Evolutionary conservation across 2,797 vertebrate species (phyloP), one percentile per base, ranked within the genome.

Genomic region (Arnoldichthys spilopterus): DNA sequence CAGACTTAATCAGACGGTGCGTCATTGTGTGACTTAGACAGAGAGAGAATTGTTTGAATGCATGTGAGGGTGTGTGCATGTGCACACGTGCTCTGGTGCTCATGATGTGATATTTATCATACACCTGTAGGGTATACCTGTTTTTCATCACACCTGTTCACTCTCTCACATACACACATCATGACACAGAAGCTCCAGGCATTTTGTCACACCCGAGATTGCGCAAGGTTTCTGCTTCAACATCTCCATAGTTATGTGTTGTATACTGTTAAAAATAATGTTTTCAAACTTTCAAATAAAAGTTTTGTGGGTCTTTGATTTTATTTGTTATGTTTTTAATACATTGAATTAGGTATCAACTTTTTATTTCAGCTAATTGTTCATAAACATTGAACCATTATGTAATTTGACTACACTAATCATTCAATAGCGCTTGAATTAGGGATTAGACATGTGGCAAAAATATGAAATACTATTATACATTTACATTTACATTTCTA

Each of bases 61-160:
- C 30, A 15, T 69, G 18, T 53, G 4, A 53, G 6, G 0, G 37
- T 62, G 43, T 45, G 6, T 20, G 28, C 24, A 12, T 24, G 9
- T 49, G 59, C 16, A 54, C 5, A 7, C 30, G n/a, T 16, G 28
- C 16, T 26, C 16, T 12, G 8, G 45, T 18, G 40, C 24, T 47
- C 40, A 69, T 74, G 6, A 71, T 64, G 37, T 26, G 58, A 51
- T 62, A 28, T 69, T 64, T 71, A 45, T 71, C 73, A 76, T 71
- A 70, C 22, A 76, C 49, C 59, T 71, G 73, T 11, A 62, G 54
- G 64, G 28, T 43, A 54, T 51, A 34, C 13, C 45, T 69, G 64
- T 40, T 54, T 51, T 16, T 26, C 47, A 71, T 26, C 67, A 47
- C 56, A 75, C 47, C 64, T 75, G 78, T 76, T 63, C 12, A 20